Evolutionary conservation across 2,888 invertebrate genomes (phyloP).

Genomic region (Tenthredo livida): DNA sequence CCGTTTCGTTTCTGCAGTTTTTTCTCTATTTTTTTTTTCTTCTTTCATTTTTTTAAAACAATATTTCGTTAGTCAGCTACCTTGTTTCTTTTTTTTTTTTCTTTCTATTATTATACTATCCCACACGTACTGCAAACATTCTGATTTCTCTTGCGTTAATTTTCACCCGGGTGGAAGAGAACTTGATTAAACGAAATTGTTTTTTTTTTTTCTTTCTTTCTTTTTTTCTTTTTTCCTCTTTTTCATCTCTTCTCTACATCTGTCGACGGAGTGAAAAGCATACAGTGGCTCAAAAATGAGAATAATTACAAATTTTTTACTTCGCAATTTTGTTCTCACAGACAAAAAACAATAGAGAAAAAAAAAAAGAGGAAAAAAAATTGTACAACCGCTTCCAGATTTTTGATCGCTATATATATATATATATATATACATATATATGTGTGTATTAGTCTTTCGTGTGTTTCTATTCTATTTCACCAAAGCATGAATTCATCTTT

Average conservation of each 20-base stretch:
- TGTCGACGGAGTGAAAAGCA: neutral
- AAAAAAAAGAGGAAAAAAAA: neutral
- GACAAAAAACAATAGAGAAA: neutral
- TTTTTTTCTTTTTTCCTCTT: neutral
- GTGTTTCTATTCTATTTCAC: neutral
- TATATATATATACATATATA: no score
- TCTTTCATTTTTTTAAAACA: neutral
- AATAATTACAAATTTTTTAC: neutral
- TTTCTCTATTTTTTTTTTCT: neutral
- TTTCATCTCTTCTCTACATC: neutral
- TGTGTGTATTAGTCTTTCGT: no score
- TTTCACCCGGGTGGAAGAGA: neutral
- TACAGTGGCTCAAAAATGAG: neutral
- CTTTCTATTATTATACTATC: neutral
- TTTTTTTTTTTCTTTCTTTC: no score
- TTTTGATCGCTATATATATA: no score
- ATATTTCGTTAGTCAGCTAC: constrained; percentile 12
- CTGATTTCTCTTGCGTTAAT: constrained; percentile 25
- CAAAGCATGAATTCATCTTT: neutral
- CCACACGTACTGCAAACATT: constrained; percentile 34
- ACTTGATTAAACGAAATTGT: neutral
- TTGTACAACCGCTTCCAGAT: no score
- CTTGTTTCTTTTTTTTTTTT: neutral
- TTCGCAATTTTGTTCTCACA: neutral
- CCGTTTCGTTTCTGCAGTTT: neutral